Evolutionary conservation across 2,888 invertebrate species (phyloP), one percentile per base, ranked within the genome.

Genomic region (Eilema caniola): DNA sequence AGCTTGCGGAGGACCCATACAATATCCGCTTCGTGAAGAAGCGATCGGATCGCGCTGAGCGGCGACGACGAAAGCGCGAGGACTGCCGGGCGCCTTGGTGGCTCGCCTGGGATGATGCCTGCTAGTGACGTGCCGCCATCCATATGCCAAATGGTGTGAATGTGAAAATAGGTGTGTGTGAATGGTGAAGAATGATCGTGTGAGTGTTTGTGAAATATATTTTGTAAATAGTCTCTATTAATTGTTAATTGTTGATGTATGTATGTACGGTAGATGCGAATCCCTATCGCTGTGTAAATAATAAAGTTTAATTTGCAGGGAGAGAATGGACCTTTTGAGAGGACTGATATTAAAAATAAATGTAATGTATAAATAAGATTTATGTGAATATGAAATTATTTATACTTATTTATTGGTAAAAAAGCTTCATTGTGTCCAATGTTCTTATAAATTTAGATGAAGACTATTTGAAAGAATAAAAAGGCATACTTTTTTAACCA

Each of bases 1-100:
- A 99, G 90, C 96, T 99, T 67, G 98, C 99, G 68, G 99, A 99
- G 93, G 99, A 99, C 95, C 99, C 99, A 11, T 98, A 98, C 95
- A 99, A 99, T 94, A 97, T 99, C 76, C 97, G 98, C 87, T 98
- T 99, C 90, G 96, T 97, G 60, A 98, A 98, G 94, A 98, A 97
- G 92, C 97, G 97, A 84, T 96, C 96, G 41, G 97, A 97, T 78
- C 96, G 97, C 81, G 96, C 97, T 74, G 97, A 97, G 89, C 96
- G 97, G 75, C 96, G 97, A 75, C 96, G 97, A 85, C 96, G 97
- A 95, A 97, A 97, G 96, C 96, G 97, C 91, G 96, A 96, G 70
- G 89, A 86, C 83, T 93, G 93, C 88, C 88, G 84, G 83, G 90
- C 92, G 86, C 93, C 91, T 85, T 95, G 95, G 95, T 95, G 95